A percentile compares a stretch with the other conserved stretches of the same genome.
Conservation (phyloP, 2,888 invertebrate genomes). For the Tetheella fluctuosa region DNA sequence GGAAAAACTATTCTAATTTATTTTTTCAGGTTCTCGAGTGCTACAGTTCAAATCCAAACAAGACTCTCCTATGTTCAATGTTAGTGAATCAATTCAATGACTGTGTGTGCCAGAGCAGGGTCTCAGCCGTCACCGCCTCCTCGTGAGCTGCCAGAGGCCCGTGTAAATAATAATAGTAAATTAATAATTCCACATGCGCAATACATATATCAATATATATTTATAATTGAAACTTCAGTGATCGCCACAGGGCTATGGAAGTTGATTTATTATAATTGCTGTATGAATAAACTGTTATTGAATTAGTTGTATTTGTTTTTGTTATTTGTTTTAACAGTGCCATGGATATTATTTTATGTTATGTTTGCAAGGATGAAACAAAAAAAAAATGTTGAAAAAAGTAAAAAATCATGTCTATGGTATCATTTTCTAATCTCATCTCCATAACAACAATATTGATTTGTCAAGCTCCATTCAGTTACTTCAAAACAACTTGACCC, state of each 20-base stretch:
- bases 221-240: slow-evolving; percentile 29
- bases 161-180: slow-evolving; percentile 48
- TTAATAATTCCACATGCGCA: slow-evolving; percentile 25
- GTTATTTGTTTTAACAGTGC: background rate
- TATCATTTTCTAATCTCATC: slow-evolving; percentile 19
- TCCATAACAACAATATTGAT: slow-evolving; percentile 32
- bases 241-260: slow-evolving; percentile 52
- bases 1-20: slow-evolving; percentile 15
- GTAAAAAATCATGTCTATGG: slow-evolving; percentile 19
- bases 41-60: slow-evolving; percentile 74
- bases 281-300: slow-evolving; percentile 79
- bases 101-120: slow-evolving; percentile 79
- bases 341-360: background rate
- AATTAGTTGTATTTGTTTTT: slow-evolving; percentile 53
- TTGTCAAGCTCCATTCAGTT: slow-evolving; percentile 16
- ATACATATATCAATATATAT: slow-evolving; percentile 17
- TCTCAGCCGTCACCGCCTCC: slow-evolving; percentile 69
- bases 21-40: slow-evolving; percentile 74
- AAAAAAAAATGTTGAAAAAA: background rate
- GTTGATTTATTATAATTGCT: slow-evolving; percentile 77
- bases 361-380: background rate
- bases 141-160: slow-evolving; percentile 52
- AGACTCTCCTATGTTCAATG: slow-evolving; percentile 75
- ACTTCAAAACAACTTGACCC: background rate
- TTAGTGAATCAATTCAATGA: slow-evolving; percentile 81